A percentile compares a stretch with the other conserved stretches of the same genome.
phyloP scores from a whole-genome alignment of 2,888 invertebrate species.

The Malacosoma neustria region DNA sequence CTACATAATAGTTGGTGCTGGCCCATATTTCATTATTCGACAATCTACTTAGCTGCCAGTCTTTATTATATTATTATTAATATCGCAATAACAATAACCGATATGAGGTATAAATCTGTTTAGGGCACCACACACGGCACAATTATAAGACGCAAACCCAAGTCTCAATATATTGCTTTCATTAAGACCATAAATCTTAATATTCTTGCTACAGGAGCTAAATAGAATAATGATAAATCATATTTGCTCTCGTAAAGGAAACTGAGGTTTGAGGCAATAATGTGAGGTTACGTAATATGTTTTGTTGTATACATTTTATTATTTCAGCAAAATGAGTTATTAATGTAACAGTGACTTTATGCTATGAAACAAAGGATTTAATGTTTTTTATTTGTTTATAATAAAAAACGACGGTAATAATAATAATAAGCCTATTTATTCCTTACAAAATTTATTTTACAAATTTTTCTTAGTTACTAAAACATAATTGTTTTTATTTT shows the following conservation, averaged over 20 bases:
- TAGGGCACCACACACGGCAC: not conserved
- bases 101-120: not conserved
- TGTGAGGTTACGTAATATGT: not conserved
- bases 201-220: not conserved
- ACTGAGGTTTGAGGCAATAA: not conserved
- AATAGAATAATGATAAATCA: constrained; percentile 1
- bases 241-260: not conserved
- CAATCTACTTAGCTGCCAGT: too few species aligned
- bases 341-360: too few species aligned
- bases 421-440: too few species aligned
- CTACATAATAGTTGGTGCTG: too few species aligned
- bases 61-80: too few species aligned
- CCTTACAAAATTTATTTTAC: too few species aligned
- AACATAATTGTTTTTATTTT: too few species aligned
- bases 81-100: not conserved
- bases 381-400: too few species aligned
- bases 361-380: too few species aligned
- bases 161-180: not conserved
- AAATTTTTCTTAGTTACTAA: too few species aligned
- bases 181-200: constrained; percentile 1
- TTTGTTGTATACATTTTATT: constrained; percentile 27
- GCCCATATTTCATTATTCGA: too few species aligned
- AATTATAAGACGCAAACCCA: not conserved
- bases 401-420: too few species aligned
- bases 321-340: constrained; percentile 67